Percentiles rank a stretch among this genome's conserved stretches.
These are phyloP conservation scores for Zaprionus capensis DNA, from an alignment of 1,140 invertebrate genomes.

Conservation along the genomic window DNA sequence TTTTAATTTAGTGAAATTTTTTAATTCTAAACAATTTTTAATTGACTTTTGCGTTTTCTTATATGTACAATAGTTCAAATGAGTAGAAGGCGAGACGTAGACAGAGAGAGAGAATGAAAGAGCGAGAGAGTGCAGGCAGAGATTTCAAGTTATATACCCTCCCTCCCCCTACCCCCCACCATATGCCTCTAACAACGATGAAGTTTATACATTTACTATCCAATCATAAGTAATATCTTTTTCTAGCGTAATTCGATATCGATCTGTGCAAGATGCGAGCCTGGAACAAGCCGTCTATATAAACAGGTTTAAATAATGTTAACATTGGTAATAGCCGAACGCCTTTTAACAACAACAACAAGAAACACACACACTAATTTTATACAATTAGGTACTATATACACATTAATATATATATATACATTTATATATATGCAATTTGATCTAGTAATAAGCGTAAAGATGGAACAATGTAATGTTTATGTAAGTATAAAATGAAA, in stretches of 20 bases:
- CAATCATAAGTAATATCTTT: constrained; percentile 1
- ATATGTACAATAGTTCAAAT: constrained; percentile 65
- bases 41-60: constrained; percentile 32
- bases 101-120: neutral
- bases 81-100: neutral
- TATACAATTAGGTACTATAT: constrained; percentile 23
- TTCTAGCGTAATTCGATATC: constrained; percentile 17
- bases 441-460: constrained; percentile 62
- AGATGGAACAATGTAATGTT: constrained; percentile 30
- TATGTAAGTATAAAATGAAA: constrained; percentile 45
- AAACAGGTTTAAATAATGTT: constrained; percentile 10
- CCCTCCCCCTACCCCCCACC: neutral
- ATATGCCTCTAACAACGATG: neutral
- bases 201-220: neutral
- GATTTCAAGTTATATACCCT: neutral
- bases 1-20: constrained; percentile 67
- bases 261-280: neutral
- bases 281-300: constrained; percentile 25
- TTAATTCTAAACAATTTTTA: constrained; percentile 46
- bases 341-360: constrained; percentile 37
- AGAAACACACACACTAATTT: constrained; percentile 11
- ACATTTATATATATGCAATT: constrained; percentile 52
- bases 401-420: constrained; percentile 44
- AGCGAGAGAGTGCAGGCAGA: neutral
- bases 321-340: constrained; percentile 20